These are phyloP conservation scores for Brienomyrus brachyistius DNA, from an alignment of 2,113 vertebrate genomes.

Conservation along the genomic window DNA sequence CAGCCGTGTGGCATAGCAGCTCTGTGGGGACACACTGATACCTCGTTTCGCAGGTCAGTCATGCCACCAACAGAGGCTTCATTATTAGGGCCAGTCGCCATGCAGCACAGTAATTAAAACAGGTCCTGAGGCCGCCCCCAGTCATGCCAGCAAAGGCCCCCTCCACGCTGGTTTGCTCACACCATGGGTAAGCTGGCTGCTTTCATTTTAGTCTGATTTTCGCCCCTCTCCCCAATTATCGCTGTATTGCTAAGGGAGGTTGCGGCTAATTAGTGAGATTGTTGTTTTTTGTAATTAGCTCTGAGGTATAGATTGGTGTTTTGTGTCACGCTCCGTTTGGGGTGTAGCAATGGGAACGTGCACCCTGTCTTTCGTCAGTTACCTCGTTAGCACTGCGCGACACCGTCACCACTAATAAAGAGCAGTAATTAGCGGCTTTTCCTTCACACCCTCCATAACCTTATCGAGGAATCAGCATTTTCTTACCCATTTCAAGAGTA, in stretches of 20 bases:
- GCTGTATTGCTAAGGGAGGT: background rate
- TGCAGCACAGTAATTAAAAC: background rate
- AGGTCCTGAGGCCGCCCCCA: background rate
- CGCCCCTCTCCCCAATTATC: background rate
- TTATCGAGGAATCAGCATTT: background rate
- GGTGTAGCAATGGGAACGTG: background rate
- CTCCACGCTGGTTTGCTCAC: background rate
- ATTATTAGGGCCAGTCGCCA: background rate
- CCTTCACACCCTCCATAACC: background rate
- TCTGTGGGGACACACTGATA: background rate
- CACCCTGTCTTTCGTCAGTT: background rate
- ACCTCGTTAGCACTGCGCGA: background rate
- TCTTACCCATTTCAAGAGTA: background rate
- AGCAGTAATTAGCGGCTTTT: background rate
- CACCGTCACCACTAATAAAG: background rate
- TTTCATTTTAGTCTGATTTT: background rate
- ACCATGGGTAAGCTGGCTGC: background rate
- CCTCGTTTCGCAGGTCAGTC: background rate
- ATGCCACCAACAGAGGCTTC: background rate
- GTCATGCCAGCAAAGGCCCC: background rate
- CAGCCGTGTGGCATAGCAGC: background rate
- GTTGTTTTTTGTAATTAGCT: background rate
- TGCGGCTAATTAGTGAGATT: background rate
- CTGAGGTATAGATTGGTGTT: background rate
- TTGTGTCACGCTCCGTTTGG: background rate